Conservation (phyloP, 2,888 invertebrate genomes). For the Pristionchus mayeri region DNA sequence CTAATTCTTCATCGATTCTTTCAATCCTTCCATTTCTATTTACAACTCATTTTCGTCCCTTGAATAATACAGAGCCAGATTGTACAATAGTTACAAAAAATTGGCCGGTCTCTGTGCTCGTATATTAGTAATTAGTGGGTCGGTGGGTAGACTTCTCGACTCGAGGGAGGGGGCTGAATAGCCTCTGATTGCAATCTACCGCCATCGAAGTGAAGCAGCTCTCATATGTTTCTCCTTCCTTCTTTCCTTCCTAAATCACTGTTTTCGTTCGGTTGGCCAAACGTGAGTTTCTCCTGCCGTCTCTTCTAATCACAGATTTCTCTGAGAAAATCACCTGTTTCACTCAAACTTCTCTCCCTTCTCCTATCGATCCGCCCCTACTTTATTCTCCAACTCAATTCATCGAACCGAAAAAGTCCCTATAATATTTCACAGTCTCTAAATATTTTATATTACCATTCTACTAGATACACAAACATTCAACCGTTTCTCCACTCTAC, state of each 20-base stretch:
- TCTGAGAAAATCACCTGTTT: not conserved
- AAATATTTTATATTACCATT: conserved; percentile 1
- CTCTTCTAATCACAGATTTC: conserved; percentile 10
- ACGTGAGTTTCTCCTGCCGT: not conserved
- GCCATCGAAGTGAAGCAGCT: not conserved
- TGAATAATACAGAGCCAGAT: not conserved
- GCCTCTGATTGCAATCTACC: not conserved
- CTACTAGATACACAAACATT: too few species aligned
- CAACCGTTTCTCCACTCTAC: not conserved
- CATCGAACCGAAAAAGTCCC: too few species aligned
- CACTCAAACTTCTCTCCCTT: not conserved
- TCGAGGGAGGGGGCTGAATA: not conserved
- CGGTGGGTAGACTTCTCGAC: too few species aligned
- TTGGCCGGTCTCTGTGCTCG: too few species aligned
- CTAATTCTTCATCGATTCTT: not conserved
- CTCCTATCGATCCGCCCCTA: not conserved
- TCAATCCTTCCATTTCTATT: not conserved
- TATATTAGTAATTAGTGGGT: too few species aligned
- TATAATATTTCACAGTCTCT: not conserved
- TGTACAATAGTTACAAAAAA: too few species aligned
- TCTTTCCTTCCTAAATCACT: conserved; percentile 4
- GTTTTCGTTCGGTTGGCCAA: not conserved
- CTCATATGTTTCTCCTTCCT: too few species aligned
- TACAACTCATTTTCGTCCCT: not conserved
- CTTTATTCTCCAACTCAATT: not conserved